Evolutionary conservation across 1,140 invertebrate genomes (phyloP).

Genomic region (Lordiphosa clarofinis): DNA sequence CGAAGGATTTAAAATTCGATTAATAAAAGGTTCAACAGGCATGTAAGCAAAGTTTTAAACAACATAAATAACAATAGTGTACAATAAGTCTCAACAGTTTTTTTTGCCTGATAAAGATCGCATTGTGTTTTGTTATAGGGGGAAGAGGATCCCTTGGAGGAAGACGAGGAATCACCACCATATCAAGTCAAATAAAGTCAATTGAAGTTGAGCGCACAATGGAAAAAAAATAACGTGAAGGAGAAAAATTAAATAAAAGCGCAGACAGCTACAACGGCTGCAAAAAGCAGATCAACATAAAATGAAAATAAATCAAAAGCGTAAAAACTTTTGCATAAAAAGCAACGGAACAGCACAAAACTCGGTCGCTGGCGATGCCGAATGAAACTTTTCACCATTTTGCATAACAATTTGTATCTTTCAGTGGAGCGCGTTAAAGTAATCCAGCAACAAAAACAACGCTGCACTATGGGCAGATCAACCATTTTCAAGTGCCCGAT

Average conservation of each 20-base stretch:
- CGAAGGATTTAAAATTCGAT: slow-evolving; percentile 47
- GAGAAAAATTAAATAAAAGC: slow-evolving; percentile 68
- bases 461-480: not conserved
- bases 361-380: slow-evolving; percentile 45
- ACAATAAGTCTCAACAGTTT: slow-evolving; percentile 63
- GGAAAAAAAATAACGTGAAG: slow-evolving; percentile 11
- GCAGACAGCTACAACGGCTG: slow-evolving; percentile 41
- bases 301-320: slow-evolving; percentile 76
- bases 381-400: slow-evolving; percentile 78
- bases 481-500: too few relatives aligned
- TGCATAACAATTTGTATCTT: slow-evolving; percentile 78
- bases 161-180: slow-evolving; percentile 22
- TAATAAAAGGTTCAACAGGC: slow-evolving; percentile 33
- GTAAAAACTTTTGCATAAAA: slow-evolving; percentile 51
- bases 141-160: slow-evolving; percentile 24
- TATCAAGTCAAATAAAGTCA: slow-evolving; percentile 63
- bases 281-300: slow-evolving; percentile 74
- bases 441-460: slow-evolving; percentile 46
- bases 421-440: slow-evolving; percentile 76
- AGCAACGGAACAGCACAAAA: slow-evolving; percentile 38
- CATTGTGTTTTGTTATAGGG: slow-evolving; percentile 55
- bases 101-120: slow-evolving; percentile 49
- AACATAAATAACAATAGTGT: slow-evolving; percentile 68
- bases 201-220: slow-evolving; percentile 62
- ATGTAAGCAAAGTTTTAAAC: slow-evolving; percentile 61